phyloP scores from a whole-genome alignment of 2,113 vertebrate species.

The Hippocampus abdominalis region DNA sequence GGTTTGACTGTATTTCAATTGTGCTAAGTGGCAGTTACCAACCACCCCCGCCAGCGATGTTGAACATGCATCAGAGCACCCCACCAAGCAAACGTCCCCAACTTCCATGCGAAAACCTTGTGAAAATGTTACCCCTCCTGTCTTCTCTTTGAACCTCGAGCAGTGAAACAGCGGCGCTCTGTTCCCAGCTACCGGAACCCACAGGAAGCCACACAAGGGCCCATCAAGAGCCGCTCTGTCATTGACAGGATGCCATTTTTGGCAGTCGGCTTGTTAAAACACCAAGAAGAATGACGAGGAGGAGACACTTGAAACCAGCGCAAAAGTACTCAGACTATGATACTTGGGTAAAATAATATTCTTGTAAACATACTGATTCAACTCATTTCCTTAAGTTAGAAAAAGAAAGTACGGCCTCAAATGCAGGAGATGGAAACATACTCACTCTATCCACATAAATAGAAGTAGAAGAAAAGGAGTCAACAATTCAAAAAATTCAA shows the following conservation, averaged over 20 bases:
- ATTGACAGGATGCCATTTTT: constrained; percentile 63
- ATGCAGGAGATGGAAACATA: too few species aligned
- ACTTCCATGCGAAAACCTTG: not conserved
- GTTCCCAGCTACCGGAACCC: constrained; percentile 67
- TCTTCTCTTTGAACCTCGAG: constrained; percentile 12
- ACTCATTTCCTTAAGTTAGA: not conserved
- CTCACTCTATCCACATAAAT: too few species aligned
- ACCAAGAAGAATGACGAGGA: constrained; percentile 48
- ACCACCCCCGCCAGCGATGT: not conserved
- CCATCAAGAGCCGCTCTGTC: constrained; percentile 60
- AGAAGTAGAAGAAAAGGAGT: too few species aligned
- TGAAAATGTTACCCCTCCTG: not conserved
- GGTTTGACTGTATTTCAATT: not conserved
- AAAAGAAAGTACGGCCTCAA: too few species aligned
- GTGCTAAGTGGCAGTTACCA: not conserved
- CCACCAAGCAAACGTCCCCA: not conserved
- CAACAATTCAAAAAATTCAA: too few species aligned
- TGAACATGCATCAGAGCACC: not conserved
- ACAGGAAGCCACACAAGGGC: constrained; percentile 46
- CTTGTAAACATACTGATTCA: not conserved
- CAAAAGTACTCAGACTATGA: not conserved
- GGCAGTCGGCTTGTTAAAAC: constrained; percentile 68
- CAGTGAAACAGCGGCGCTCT: constrained; percentile 65
- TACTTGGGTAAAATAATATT: not conserved
- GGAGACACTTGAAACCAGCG: constrained; percentile 45